Percentiles rank a stretch among this genome's conserved stretches.
These are phyloP conservation scores for Lamellibrachia columna DNA, from an alignment of 2,888 invertebrate species.

Conservation along the genomic window DNA sequence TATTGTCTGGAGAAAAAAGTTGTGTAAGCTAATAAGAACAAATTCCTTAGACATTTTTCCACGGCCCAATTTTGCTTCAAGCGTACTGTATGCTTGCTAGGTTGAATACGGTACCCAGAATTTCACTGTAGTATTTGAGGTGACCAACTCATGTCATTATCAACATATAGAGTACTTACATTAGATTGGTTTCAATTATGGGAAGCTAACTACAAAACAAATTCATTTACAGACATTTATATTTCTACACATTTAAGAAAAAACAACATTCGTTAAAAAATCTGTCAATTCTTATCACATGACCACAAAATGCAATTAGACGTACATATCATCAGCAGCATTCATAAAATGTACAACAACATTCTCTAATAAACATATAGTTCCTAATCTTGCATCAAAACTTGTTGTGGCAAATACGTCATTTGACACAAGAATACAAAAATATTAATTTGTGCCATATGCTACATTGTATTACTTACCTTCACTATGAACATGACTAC, in stretches of 20 bases:
- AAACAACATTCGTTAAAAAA: not conserved
- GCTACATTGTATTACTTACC: not conserved
- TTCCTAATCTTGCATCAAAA: not conserved
- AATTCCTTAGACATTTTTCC: no score
- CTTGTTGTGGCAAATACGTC: not conserved
- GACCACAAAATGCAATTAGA: not conserved
- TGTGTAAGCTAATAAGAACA: no score
- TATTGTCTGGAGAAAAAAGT: no score
- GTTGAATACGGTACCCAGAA: not conserved
- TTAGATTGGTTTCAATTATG: not conserved
- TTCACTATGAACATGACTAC: not conserved
- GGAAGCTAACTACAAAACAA: not conserved
- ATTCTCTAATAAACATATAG: not conserved
- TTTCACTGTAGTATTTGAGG: not conserved
- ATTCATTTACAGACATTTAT: not conserved
- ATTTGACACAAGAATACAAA: slow-evolving; percentile 6
- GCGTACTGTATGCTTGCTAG: no score
- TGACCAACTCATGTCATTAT: not conserved
- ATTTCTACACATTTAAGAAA: slow-evolving; percentile 1
- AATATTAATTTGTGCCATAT: slow-evolving; percentile 6
- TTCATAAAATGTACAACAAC: not conserved
- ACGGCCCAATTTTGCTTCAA: no score
- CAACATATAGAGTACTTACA: not conserved
- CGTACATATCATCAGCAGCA: not conserved
- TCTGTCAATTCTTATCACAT: slow-evolving; percentile 3